These are phyloP conservation scores for Laspeyria flexula DNA, from an alignment of 2,888 invertebrate genomes.

Conservation along the genomic window DNA sequence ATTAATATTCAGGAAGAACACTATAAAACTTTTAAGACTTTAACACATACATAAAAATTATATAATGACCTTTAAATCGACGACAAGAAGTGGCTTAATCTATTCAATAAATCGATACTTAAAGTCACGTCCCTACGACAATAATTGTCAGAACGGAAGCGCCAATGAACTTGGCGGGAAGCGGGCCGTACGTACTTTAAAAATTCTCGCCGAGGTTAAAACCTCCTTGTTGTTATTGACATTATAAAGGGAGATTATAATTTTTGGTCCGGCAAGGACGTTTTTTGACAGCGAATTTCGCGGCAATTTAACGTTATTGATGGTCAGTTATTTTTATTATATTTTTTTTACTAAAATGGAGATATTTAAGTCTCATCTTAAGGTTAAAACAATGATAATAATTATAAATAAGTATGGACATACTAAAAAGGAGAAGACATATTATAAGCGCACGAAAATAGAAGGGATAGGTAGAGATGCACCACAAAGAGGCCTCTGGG, in stretches of 20 bases:
- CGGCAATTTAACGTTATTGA: conserved; percentile 1
- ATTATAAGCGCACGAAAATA: too few relatives aligned
- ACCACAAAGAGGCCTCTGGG: too few relatives aligned
- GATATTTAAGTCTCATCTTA: too few relatives aligned
- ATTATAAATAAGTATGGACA: too few relatives aligned
- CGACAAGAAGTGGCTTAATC: background rate
- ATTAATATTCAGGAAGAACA: too few relatives aligned
- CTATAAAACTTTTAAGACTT: too few relatives aligned
- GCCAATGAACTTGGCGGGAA: conserved; percentile 77
- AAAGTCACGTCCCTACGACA: conserved; percentile 42
- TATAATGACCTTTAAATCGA: background rate
- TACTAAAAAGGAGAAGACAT: too few relatives aligned
- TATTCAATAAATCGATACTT: conserved; percentile 10
- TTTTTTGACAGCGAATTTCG: conserved; percentile 13
- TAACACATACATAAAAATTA: background rate
- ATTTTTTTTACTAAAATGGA: too few relatives aligned
- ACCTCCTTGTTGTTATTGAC: conserved; percentile 44
- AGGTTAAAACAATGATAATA: too few relatives aligned
- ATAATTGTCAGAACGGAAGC: conserved; percentile 66
- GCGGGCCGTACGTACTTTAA: conserved; percentile 55
- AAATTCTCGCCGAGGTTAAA: conserved; percentile 27
- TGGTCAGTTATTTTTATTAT: background rate
- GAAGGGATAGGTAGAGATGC: too few relatives aligned
- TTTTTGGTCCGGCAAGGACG: conserved; percentile 40
- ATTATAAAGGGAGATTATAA: conserved; percentile 28